Base-by-base conservation (phyloP, 1,140 invertebrate species). In the Drosophila teissieri region DNA sequence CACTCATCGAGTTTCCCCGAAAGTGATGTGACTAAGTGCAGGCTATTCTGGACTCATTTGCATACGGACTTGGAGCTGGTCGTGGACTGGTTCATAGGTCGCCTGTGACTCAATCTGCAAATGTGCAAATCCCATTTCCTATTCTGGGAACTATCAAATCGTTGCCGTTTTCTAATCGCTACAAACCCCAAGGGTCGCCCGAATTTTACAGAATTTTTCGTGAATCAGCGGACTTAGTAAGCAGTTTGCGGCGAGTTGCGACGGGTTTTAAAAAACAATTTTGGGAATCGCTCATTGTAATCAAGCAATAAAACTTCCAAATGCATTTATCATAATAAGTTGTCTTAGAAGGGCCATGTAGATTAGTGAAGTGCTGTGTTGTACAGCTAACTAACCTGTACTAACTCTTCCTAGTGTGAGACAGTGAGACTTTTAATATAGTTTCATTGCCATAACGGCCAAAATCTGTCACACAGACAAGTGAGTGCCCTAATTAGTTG, bases 21-120 rank as follows among this genome's bases (percentile, higher is more conserved):
- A 73, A 19, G 39, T 72, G 65, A 73, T n/a, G 39, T 72, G 67
- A 73, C 69, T 72, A 73, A 70, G 60, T 31, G 12, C 27, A 19
- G 14, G 48, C 12, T 4, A 15, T 44, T 48, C 44, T 31, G n/a
- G 42, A 5, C 10, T 15, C 17, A 39, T 73, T 52, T 53, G 48
- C 31, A 39, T 74, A 31, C 12, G 11, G 37, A 44, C 46, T 27
- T 34, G 36, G 45, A 42, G 12, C 19, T 44, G 45, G 37, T 68
- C 31, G 40, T 42, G 24, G 19, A 34, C 15, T 68, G 40, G 45
- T 72, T 70, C 48, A 69, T 64, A 76, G 65, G 61, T 85, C 60
- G 60, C 49, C 55, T 55, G 49, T 73, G 69, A 73, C 46, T 73
- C 68, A 73, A 40, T 40, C 54, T 72, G 37, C 6, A 51, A 70